Evolutionary conservation across 2,113 vertebrate species (phyloP).

Genomic region (Odobenus rosmarus): DNA sequence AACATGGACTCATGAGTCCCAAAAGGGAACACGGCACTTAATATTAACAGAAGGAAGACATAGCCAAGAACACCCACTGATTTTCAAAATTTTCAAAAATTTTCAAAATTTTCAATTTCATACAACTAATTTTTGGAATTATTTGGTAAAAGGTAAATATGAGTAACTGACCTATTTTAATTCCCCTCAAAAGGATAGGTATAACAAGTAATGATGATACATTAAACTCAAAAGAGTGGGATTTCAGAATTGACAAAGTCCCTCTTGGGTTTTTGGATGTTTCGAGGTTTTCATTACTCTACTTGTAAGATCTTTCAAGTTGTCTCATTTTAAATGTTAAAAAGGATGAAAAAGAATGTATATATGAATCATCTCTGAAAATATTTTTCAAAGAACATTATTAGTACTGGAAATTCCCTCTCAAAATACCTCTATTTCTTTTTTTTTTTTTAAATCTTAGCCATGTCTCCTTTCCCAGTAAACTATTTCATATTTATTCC

Average conservation of each 20-base stretch:
- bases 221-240: not conserved
- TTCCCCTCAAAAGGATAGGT: not conserved
- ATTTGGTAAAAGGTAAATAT: not conserved
- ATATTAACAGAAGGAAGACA: not conserved
- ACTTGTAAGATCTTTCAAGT: not conserved
- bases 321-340: constrained; percentile 56
- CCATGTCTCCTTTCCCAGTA: not conserved
- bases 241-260: not conserved
- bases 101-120: not conserved
- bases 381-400: constrained; percentile 44
- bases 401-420: constrained; percentile 10
- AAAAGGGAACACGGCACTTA: not conserved
- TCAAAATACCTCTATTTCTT: not conserved
- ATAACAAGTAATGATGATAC: not conserved
- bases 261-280: not conserved
- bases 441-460: not conserved
- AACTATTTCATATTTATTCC: not conserved
- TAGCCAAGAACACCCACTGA: not conserved
- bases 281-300: constrained; percentile 58
- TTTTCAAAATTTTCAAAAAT: not conserved
- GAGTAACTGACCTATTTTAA: not conserved
- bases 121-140: not conserved
- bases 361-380: constrained; percentile 39
- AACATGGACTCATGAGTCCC: not conserved
- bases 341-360: not conserved